Evolutionary conservation across 2,888 invertebrate genomes (phyloP), one percentile per base, ranked within the genome.

Genomic region (Eupeodes latifasciatus): DNA sequence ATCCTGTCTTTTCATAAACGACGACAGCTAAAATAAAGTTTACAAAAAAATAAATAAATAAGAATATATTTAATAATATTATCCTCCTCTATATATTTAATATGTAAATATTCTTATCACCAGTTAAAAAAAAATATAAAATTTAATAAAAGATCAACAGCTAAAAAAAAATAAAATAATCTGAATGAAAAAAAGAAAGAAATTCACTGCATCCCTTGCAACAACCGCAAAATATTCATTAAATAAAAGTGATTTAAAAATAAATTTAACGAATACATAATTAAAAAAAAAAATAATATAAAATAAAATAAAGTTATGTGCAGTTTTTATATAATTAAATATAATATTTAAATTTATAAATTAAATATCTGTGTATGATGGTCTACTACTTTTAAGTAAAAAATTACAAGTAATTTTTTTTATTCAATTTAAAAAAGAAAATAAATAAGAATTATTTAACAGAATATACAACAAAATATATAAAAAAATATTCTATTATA

Each of bases 181-280:
- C 84, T 88, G 84, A 88, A 88, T 88, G 85, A 88, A 85, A 88
- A 88, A 81, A 69, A 88, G 81, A 81, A 88, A 88, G 80, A 88
- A 88, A 88, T 84, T 88, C 62, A 66, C 69, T 74, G 69, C 81
- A 81, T 44, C 62, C 16, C 44, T 53, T 77, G 84, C 84, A 78
- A 77, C 44, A 78, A 77, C 44, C 53, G 51, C 16, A 55, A 81
- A 87, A 62, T 69, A 77, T 85, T 87, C 53, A 87, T 88, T 85
- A 47, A 57, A 40, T 57, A 72, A 85, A 69, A 88, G 84, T 88
- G 85, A 88, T 85, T 85, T 64, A 77, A 84, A 72, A 36, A 80
- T 53, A 64, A 64, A 72, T 49, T 49, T 57, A 69, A 78, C 69
- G 36, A 57, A 69, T 59, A 71, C 40, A 80, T 49, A 72, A 79